Conservation (phyloP, 2,113 vertebrate species). For the Bos indicus region DNA sequence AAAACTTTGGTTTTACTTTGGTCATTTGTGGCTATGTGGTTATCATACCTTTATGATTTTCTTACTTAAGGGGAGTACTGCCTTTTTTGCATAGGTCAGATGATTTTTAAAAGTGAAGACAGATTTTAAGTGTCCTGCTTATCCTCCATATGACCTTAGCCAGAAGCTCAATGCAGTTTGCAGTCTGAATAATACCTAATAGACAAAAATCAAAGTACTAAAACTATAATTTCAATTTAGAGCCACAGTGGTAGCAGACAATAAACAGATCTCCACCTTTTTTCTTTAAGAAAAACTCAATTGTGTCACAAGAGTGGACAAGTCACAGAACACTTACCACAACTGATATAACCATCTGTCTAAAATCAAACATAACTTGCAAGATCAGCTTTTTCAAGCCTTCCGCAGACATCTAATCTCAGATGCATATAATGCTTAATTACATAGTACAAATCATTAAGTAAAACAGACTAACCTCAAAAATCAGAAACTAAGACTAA, state of each 20-base stretch:
- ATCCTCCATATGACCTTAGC: conserved; percentile 71
- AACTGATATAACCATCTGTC: conserved; percentile 21
- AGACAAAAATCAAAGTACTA: conserved; percentile 68
- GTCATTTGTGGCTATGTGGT: conserved; percentile 75
- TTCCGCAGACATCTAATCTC: background rate
- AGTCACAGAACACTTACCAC: conserved; percentile 46
- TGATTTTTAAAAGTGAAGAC: conserved; percentile 72
- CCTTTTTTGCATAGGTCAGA: conserved; percentile 73
- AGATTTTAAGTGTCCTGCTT: conserved; percentile 76
- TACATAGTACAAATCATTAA: background rate
- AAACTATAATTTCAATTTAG: conserved; percentile 62
- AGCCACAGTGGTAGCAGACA: conserved; percentile 51
- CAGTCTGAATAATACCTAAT: conserved; percentile 66
- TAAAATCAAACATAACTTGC: conserved; percentile 36
- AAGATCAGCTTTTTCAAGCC: conserved; percentile 25
- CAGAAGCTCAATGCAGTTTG: conserved; percentile 69
- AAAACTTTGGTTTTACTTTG: conserved; percentile 75
- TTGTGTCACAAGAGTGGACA: conserved; percentile 65
- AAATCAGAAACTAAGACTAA: conserved; percentile 42
- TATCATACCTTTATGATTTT: conserved; percentile 79
- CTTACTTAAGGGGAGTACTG: conserved; percentile 77
- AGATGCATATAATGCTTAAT: conserved; percentile 17
- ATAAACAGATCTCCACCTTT: background rate
- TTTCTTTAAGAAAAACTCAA: conserved; percentile 38
- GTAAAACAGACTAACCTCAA: conserved; percentile 50